Base-by-base conservation (phyloP, 2,888 invertebrate species). In the Enchytraeus crypticus region DNA sequence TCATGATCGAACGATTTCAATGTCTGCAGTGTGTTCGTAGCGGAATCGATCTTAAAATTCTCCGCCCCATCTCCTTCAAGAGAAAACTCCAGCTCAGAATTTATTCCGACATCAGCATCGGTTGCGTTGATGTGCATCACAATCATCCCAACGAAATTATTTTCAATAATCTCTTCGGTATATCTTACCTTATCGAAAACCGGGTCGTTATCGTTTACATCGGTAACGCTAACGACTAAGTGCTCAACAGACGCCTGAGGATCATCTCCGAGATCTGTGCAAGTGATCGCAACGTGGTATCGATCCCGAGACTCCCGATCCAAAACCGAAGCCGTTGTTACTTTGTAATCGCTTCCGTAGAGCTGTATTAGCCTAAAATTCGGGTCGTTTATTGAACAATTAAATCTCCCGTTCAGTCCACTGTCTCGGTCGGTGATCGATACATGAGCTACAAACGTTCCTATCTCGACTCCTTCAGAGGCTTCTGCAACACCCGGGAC, bases 1-100 rank as follows among this genome's bases (percentile, higher is more conserved):
- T 95, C 93, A 73, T 90, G 92, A 80, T 93, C 92, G 73, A 93
- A 92, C 0, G 89, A 85, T 0, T 86, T 84, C 60, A 87, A 86
- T 0, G 91, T 88, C 3, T 86, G 87, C 0, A 93, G 87, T 34
- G 87, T 77, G 0, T 92, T 93, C 1, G 87, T 84, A 2, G 80
- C 79, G 0, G 86, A 74, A 77, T 92, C 89, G 46, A 93, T 86
- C 27, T 45, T 30, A 43, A 64, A 56, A 62, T 85, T 84, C 74
- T 93, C 93, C 33, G n/a, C 29, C 26, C 5, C 55, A 8, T 47
- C 47, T 0, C 38, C 27, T 8, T 38, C 27, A 29, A 57, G 23
- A 18, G 27, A 51, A 38, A 57, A 63, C 2, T 30, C 29, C 18
- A 63, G 21, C 29, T 49, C 21, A 1, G 57, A 71, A 61, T 73